Percentiles rank a stretch among this genome's conserved stretches.
Conservation (phyloP, 2,888 invertebrate species). For the Neria commutata region DNA sequence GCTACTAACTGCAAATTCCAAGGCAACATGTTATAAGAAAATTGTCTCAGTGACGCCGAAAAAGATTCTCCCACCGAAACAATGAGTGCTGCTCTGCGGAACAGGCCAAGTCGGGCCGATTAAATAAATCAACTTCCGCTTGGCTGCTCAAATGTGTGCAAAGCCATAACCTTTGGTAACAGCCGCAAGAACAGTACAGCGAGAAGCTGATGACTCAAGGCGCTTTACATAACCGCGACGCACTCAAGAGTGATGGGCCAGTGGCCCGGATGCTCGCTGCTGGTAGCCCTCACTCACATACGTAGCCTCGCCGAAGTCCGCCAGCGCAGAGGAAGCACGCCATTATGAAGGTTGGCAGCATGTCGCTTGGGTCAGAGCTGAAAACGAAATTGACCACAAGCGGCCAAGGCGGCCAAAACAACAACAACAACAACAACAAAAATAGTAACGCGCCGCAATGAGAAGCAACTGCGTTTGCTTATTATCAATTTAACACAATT, state of each 20-base stretch:
- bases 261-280: background rate
- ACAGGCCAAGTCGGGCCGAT: too few relatives aligned
- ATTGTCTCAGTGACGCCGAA: too few relatives aligned
- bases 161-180: slow-evolving; percentile 8
- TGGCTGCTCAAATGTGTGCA: slow-evolving; percentile 37
- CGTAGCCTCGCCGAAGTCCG: background rate
- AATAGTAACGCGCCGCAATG: background rate
- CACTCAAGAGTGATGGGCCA: slow-evolving; percentile 3
- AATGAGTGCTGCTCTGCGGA: slow-evolving; percentile 16
- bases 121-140: slow-evolving; percentile 59
- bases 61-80: slow-evolving; percentile 1
- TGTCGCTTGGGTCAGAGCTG: slow-evolving; percentile 6
- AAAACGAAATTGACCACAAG: slow-evolving; percentile 25
- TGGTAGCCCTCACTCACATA: background rate
- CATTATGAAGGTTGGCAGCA: slow-evolving; percentile 12
- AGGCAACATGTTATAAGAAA: too few relatives aligned
- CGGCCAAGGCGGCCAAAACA: too few relatives aligned
- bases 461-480: slow-evolving; percentile 3
- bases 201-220: background rate
- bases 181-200: background rate
- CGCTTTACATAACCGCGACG: slow-evolving; percentile 12
- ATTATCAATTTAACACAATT: slow-evolving; percentile 14
- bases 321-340: background rate
- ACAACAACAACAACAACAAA: background rate
- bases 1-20: too few relatives aligned